phyloP scores from a whole-genome alignment of 2,797 vertebrate species.

The Smutsia gigantea region DNA sequence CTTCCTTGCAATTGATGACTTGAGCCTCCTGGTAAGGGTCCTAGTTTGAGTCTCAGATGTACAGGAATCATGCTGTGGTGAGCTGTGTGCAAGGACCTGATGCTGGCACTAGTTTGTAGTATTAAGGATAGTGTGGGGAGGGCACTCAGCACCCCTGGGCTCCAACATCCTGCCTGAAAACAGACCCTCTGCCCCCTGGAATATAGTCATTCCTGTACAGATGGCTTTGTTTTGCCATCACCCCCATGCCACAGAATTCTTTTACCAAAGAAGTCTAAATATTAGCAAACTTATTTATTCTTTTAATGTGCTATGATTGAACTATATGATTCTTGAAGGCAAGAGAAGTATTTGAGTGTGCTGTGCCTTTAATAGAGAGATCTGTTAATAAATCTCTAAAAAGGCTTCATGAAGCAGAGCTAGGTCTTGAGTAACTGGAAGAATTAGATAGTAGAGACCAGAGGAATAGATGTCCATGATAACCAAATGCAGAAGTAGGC shows the following conservation, averaged over 20 bases:
- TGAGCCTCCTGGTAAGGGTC: background rate
- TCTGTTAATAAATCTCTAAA: background rate
- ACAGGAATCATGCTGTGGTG: accelerated
- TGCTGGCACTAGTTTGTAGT: background rate
- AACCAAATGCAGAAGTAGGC: background rate
- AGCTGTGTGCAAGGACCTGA: background rate
- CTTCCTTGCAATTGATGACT: background rate
- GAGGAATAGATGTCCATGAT: background rate
- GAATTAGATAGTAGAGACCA: background rate
- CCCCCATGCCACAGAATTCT: background rate
- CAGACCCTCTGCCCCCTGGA: background rate
- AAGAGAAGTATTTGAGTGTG: background rate
- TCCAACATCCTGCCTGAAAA: background rate
- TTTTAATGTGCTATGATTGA: background rate
- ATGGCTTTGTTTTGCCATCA: background rate
- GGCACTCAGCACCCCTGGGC: background rate
- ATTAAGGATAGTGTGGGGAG: background rate
- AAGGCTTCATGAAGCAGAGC: background rate
- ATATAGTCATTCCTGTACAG: background rate
- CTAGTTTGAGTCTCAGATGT: background rate
- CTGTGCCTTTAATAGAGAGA: background rate
- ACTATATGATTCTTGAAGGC: background rate
- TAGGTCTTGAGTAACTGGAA: background rate
- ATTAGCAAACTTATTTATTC: background rate
- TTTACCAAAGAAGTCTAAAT: background rate